These are phyloP conservation scores for Macaca mulatta DNA, from an alignment of 2,113 vertebrate genomes.

Conservation along the genomic window DNA sequence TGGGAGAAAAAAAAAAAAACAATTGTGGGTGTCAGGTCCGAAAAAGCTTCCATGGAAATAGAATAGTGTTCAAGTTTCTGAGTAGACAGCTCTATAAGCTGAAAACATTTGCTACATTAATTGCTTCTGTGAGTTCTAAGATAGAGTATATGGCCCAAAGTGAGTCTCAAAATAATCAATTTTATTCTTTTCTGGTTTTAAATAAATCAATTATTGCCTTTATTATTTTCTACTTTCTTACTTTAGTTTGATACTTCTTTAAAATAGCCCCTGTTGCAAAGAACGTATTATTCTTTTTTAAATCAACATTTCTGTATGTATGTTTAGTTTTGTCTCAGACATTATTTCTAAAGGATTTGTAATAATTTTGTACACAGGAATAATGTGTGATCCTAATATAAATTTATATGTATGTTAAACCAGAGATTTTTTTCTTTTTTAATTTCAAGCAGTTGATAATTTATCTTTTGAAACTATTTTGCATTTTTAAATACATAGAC, in stretches of 20 bases:
- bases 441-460: neutral
- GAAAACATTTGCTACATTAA: neutral
- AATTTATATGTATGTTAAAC: neutral
- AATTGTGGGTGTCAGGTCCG: neutral
- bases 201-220: neutral
- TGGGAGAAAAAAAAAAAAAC: neutral
- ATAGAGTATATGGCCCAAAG: neutral
- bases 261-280: neutral
- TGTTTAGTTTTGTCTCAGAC: neutral
- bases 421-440: neutral
- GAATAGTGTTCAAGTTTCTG: neutral
- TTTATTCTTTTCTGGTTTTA: neutral
- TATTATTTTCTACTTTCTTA: neutral
- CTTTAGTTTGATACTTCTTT: neutral
- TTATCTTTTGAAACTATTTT: neutral
- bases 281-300: neutral
- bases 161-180: neutral
- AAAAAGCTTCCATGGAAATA: neutral
- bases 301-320: neutral
- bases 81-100: neutral
- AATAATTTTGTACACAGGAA: neutral
- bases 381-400: neutral
- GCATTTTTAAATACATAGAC: neutral
- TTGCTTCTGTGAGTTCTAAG: neutral
- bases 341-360: neutral